Conservation (phyloP, 2,888 invertebrate species). For the Acholoe squamosa region DNA sequence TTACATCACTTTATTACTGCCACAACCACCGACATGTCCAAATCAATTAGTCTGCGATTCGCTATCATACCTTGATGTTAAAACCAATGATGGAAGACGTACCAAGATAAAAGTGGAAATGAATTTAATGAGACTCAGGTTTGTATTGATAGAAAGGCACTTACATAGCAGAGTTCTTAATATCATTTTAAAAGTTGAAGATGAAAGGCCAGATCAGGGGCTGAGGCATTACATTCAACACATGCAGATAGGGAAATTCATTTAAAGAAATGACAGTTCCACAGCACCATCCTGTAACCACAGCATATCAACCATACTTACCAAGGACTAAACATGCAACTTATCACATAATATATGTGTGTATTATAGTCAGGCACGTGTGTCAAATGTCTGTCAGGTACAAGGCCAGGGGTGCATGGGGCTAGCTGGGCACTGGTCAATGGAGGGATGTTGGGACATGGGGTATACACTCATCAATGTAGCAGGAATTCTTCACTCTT, state of each 20-base stretch:
- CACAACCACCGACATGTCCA: slow-evolving; percentile 52
- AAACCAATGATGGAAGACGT: background rate
- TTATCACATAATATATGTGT: slow-evolving; percentile 35
- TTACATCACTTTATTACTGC: background rate
- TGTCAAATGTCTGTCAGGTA: background rate
- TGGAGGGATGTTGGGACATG: background rate
- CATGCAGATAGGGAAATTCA: slow-evolving; percentile 37
- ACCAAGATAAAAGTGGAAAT: background rate
- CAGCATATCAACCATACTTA: slow-evolving; percentile 53
- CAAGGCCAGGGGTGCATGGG: background rate
- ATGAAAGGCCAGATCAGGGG: slow-evolving; percentile 38
- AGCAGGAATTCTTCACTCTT: background rate
- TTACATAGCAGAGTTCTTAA: background rate
- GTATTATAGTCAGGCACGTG: slow-evolving; percentile 27
- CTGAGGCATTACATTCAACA: slow-evolving; percentile 55
- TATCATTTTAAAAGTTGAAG: background rate
- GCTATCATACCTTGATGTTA: background rate
- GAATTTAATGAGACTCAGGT: background rate
- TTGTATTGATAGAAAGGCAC: slow-evolving; percentile 42
- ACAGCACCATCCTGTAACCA: slow-evolving; percentile 18
- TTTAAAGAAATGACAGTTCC: background rate
- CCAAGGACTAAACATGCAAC: slow-evolving; percentile 46
- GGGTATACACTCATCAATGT: slow-evolving; percentile 22
- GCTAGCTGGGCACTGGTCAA: slow-evolving; percentile 7
- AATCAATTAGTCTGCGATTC: background rate